Conservation (phyloP, 2,113 vertebrate genomes). For the Plotosus lineatus region DNA sequence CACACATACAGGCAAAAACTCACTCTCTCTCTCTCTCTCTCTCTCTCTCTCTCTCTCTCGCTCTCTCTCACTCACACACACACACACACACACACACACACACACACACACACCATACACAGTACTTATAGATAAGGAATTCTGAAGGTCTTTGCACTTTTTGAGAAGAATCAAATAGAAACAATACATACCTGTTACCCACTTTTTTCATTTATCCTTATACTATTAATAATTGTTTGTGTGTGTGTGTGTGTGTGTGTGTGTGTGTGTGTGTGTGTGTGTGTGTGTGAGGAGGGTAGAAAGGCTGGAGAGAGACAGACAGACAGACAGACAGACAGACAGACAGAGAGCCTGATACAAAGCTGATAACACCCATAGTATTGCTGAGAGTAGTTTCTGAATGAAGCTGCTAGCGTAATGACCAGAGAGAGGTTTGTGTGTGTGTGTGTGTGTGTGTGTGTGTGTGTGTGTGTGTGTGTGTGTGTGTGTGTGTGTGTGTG, state of each 20-base stretch:
- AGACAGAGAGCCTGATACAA: background rate
- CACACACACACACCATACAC: background rate
- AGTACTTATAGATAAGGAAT: conserved; percentile 24
- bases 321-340: background rate
- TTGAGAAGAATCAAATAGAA: background rate
- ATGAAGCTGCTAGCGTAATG: background rate
- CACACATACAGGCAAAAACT: too few relatives aligned
- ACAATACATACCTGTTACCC: conserved; percentile 23
- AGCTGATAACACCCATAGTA: conserved; percentile 50
- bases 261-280: conserved; percentile 1
- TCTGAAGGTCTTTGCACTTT: conserved; percentile 5
- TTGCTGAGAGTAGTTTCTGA: conserved; percentile 32
- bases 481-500: background rate
- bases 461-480: background rate
- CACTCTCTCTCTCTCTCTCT: too few relatives aligned
- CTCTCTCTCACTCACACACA: background rate
- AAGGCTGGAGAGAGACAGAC: background rate
- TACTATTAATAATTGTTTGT: conserved; percentile 6
- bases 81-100: conserved; percentile 14
- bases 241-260: conserved; percentile 1
- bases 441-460: background rate
- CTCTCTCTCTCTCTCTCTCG: too few relatives aligned
- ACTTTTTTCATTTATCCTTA: conserved; percentile 14
- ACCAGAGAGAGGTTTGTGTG: background rate
- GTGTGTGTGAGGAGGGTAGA: background rate